phyloP scores from a whole-genome alignment of 2,113 vertebrate genomes.

The Dasypus novemcinctus region DNA sequence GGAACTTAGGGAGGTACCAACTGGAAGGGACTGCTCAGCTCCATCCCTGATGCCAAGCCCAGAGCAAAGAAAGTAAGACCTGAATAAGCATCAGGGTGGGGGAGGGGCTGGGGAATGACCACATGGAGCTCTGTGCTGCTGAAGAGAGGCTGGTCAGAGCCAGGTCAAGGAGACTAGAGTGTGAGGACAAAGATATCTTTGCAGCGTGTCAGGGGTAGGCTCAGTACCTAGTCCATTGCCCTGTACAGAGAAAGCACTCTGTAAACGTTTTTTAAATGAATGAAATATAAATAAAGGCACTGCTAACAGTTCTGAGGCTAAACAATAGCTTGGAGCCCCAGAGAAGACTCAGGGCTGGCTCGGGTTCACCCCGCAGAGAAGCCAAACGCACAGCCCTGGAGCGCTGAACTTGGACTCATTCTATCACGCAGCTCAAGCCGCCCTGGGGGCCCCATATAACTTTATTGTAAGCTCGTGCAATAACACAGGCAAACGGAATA shows the following conservation, averaged over 20 bases:
- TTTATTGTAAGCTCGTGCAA: constrained; percentile 75
- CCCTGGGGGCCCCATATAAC: constrained; percentile 75
- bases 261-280: constrained; percentile 57
- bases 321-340: constrained; percentile 40
- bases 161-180: neutral
- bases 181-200: neutral
- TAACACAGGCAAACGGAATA: constrained; percentile 78
- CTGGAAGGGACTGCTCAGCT: neutral
- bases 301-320: constrained; percentile 50
- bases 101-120: neutral
- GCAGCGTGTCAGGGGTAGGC: neutral
- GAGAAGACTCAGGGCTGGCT: constrained; percentile 53
- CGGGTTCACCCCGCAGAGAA: constrained; percentile 54
- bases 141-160: neutral
- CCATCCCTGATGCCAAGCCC: neutral
- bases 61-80: neutral
- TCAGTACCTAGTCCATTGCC: neutral
- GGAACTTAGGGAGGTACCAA: neutral
- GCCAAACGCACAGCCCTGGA: constrained; percentile 39
- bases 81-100: neutral
- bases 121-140: neutral
- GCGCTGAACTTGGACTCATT: constrained; percentile 68
- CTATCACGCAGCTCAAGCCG: constrained; percentile 62
- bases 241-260: constrained; percentile 34
- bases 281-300: constrained; percentile 57